Evolutionary conservation across 2,797 vertebrate genomes (phyloP).

Genomic region (Psittacula derbiana): DNA sequence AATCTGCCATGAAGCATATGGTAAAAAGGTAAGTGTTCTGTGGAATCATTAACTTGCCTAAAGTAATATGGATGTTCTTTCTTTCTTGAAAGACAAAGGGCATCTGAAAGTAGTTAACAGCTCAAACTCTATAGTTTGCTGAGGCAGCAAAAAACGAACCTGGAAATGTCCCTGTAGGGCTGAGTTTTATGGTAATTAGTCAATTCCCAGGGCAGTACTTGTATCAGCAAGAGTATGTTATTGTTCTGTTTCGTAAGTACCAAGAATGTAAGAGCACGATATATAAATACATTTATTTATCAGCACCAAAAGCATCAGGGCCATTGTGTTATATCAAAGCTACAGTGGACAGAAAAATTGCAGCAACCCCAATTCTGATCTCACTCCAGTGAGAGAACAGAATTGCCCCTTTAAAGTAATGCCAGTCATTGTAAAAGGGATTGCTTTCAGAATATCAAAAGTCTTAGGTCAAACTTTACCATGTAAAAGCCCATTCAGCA

Average conservation of each 20-base stretch:
- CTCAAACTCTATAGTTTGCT: constrained; percentile 60
- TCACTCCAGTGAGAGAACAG: neutral
- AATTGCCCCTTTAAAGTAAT: neutral
- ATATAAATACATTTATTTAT: constrained; percentile 42
- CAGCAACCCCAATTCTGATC: neutral
- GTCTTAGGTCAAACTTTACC: neutral
- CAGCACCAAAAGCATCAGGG: neutral
- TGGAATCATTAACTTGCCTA: constrained; percentile 52
- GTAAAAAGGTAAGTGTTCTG: constrained; percentile 54
- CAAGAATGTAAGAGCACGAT: constrained; percentile 8
- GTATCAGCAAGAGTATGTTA: constrained; percentile 45
- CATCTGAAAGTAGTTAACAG: constrained; percentile 71
- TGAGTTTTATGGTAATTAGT: constrained; percentile 67
- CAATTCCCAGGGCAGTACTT: constrained; percentile 56
- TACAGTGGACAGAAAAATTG: neutral
- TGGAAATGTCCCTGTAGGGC: constrained; percentile 65
- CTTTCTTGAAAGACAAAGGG: constrained; percentile 63
- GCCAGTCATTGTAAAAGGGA: neutral
- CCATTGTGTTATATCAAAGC: neutral
- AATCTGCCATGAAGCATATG: constrained; percentile 56
- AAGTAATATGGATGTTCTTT: constrained; percentile 62
- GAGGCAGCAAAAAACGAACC: constrained; percentile 67
- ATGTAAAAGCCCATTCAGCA: neutral
- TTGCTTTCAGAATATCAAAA: neutral
- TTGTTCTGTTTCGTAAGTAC: constrained; percentile 49